These are phyloP conservation scores for Amphiprion clarkii DNA, from an alignment of 2,797 vertebrate species.

Conservation along the genomic window DNA sequence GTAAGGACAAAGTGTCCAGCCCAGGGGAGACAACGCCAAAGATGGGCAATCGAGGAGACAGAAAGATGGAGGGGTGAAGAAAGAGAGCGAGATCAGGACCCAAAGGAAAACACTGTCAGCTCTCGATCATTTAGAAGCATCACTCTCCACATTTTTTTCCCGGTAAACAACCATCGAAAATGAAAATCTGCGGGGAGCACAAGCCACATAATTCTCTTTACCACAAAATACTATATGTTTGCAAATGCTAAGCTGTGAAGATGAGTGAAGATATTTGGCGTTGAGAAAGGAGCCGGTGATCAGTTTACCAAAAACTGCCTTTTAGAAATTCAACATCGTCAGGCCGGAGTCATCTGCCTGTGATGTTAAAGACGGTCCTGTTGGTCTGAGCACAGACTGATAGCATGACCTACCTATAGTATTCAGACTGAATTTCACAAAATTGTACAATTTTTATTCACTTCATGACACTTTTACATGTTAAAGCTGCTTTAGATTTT, in stretches of 20 bases:
- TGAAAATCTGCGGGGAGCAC: slow-evolving; percentile 49
- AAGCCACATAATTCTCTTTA: slow-evolving; percentile 34
- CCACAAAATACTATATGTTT: slow-evolving; percentile 34
- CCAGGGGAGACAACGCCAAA: slow-evolving; percentile 72
- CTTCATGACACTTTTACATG: not conserved
- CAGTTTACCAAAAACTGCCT: slow-evolving; percentile 9
- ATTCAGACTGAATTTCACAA: not conserved
- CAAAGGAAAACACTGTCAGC: slow-evolving; percentile 74
- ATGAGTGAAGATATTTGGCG: slow-evolving; percentile 19
- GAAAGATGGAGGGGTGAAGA: slow-evolving; percentile 72
- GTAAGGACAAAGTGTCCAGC: slow-evolving; percentile 83
- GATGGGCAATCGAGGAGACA: slow-evolving; percentile 73
- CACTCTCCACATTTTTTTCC: slow-evolving; percentile 46
- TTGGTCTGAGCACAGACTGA: not conserved
- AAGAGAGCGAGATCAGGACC: slow-evolving; percentile 64
- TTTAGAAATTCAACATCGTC: not conserved
- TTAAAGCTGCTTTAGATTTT: too few relatives aligned
- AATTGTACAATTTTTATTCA: not conserved
- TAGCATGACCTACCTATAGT: too few relatives aligned
- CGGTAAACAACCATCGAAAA: slow-evolving; percentile 68
- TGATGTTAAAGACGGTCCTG: not conserved
- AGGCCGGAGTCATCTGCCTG: not conserved
- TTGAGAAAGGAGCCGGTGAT: not conserved
- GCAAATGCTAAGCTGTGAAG: slow-evolving; percentile 10
- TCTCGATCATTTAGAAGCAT: slow-evolving; percentile 71